A percentile compares a stretch with the other conserved stretches of the same genome.
Conservation (phyloP, 2,888 invertebrate genomes). For the Platycheirus albimanus region DNA sequence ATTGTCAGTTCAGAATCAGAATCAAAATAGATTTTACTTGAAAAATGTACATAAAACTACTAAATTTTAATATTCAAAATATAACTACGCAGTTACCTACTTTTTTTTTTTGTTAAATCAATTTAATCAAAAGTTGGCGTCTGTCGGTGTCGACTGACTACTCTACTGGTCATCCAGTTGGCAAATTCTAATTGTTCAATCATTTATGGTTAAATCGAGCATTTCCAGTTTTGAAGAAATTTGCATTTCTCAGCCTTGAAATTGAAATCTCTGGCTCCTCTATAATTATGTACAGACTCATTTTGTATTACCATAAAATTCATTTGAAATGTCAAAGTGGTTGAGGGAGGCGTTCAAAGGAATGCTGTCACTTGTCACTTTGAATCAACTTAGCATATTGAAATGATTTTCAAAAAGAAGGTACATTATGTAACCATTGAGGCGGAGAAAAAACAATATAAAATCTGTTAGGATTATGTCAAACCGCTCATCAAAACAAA, state of each 20-base stretch:
- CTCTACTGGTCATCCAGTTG: no score
- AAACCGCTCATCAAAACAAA: slow-evolving; percentile 1
- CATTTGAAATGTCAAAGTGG: slow-evolving; percentile 27
- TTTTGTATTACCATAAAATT: slow-evolving; percentile 21
- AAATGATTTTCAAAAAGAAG: not conserved
- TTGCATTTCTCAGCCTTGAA: slow-evolving; percentile 46
- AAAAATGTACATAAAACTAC: no score
- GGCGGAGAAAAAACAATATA: not conserved
- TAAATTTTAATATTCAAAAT: no score
- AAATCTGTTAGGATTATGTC: not conserved
- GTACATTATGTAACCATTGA: not conserved
- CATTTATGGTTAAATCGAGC: slow-evolving; percentile 35
- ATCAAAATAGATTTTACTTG: no score
- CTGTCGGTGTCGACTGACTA: not conserved
- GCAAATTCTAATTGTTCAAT: not conserved
- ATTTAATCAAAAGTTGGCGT: not conserved
- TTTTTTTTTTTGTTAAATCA: not conserved
- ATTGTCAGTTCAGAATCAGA: no score
- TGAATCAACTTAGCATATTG: slow-evolving; percentile 10
- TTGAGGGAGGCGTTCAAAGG: slow-evolving; percentile 21
- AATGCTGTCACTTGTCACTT: not conserved
- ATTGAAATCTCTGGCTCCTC: not conserved
- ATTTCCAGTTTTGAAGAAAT: slow-evolving; percentile 41
- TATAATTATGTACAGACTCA: no score
- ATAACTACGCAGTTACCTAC: not conserved